Base-by-base conservation (phyloP, 2,888 invertebrate genomes). In the Drosophila longiperda region DNA sequence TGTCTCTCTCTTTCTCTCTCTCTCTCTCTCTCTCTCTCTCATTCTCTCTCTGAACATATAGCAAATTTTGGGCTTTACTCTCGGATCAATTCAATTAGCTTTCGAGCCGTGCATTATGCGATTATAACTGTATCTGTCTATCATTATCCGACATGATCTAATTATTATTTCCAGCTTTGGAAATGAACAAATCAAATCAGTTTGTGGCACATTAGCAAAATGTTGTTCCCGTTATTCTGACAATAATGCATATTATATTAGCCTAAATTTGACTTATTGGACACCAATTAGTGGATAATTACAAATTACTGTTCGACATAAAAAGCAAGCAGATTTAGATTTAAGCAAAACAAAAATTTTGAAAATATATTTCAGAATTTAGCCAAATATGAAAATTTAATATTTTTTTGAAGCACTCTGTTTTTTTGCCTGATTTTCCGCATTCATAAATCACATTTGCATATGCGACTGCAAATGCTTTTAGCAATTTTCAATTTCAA, bases 1-100 rank as follows among this genome's bases (percentile, higher is more conserved):
- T 20, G 1, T 20, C 42, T 33, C 7, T 8, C n/a, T n/a, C n/a
- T n/a, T n/a, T 15, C 20, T 2, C 9, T 20, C 53, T 34, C 4
- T 20, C 4, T 52, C 0, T n/a, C 9, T 40, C 40, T 40, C 2
- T n/a, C 2, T n/a, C 1, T 12, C 45, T 45, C 12, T 20, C 20
- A 12, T 2, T 42, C 20, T 3, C 12, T 20, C 17, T 8, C 17
- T 38, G 36, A 48, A 34, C 42, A 57, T 26, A 40, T n/a, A 15
- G 29, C 29, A 20, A 8, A 40, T 38, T 8, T 57, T 11, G n/a
- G n/a, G 33, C n/a, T 32, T 34, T 34, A 23, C 38, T 58, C 42
- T 50, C 12, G 45, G 29, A 49, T 65, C 61, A 59, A 65, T 75
- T 75, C 70, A 75, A 76, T 76, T 72, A 61, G 69, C 62, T 49